Evolutionary conservation across 2,797 vertebrate species (phyloP).

Genomic region (Rhinophrynus dorsalis): DNA sequence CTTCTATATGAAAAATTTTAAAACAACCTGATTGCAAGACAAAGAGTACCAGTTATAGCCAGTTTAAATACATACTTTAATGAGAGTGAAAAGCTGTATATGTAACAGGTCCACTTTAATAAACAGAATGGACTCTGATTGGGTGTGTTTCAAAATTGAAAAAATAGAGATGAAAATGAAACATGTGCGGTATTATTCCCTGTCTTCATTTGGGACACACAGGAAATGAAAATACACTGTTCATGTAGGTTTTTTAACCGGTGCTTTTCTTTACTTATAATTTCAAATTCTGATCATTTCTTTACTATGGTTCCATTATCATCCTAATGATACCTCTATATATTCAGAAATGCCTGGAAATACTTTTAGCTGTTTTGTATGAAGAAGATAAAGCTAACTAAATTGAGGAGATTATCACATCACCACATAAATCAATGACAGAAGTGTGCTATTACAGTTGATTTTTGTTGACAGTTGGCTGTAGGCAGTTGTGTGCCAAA

Average conservation of each 20-base stretch:
- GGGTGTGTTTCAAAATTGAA: too few species aligned
- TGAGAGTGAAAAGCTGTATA: too few species aligned
- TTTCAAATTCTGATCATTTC: conserved; percentile 70
- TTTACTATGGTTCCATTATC: conserved; percentile 77
- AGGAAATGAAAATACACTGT: too few species aligned
- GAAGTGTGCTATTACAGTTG: conserved; percentile 76
- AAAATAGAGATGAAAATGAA: too few species aligned
- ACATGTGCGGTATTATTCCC: too few species aligned
- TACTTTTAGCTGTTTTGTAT: conserved; percentile 75
- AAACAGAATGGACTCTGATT: too few species aligned
- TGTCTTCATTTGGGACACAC: too few species aligned
- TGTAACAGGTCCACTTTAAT: too few species aligned
- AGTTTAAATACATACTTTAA: too few species aligned
- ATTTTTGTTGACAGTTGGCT: conserved; percentile 84
- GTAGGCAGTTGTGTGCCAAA: conserved; percentile 80
- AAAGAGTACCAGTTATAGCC: too few species aligned
- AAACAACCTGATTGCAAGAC: too few species aligned
- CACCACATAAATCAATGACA: conserved; percentile 83
- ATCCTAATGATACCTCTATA: conserved; percentile 75
- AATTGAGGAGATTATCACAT: conserved; percentile 85
- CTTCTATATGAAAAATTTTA: too few species aligned
- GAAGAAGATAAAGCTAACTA: conserved; percentile 75
- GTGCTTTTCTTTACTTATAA: conserved; percentile 67
- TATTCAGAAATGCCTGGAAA: conserved; percentile 79
- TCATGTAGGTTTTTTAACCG: conserved; percentile 50